Conservation (phyloP, 2,888 invertebrate species). For the Volucella inanis region DNA sequence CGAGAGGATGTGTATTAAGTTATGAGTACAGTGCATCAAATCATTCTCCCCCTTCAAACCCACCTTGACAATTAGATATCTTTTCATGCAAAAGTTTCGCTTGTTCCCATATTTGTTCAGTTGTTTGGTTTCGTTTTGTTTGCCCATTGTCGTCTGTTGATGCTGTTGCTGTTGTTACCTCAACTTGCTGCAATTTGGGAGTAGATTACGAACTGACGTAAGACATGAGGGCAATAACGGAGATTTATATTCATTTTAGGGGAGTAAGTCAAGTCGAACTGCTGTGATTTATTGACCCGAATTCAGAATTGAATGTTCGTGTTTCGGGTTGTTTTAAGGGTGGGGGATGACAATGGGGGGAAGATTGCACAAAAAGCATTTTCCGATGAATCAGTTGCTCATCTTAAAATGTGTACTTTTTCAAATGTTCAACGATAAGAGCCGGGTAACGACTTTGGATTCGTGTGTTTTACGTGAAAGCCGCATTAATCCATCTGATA, state of each 20-base stretch:
- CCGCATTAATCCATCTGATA: constrained; percentile 14
- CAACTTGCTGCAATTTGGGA: constrained; percentile 55
- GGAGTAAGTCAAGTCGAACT: neutral
- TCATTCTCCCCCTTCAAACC: constrained; percentile 35
- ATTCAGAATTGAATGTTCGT: constrained; percentile 65
- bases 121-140: constrained; percentile 38
- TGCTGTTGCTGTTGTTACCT: constrained; percentile 25
- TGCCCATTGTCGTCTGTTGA: constrained; percentile 17
- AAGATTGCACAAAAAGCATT: constrained; percentile 5
- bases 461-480: constrained; percentile 34
- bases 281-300: constrained; percentile 66
- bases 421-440: constrained; percentile 47
- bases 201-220: constrained; percentile 19
- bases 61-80: constrained; percentile 68
- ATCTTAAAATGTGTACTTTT: constrained; percentile 44
- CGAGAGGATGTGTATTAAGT: neutral
- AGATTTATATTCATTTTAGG: constrained; percentile 1
- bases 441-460: constrained; percentile 38
- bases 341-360: neutral
- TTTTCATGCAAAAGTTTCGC: constrained; percentile 61
- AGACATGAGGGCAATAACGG: constrained; percentile 32
- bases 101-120: constrained; percentile 41
- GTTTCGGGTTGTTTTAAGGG: constrained; percentile 24
- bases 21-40: constrained; percentile 51
- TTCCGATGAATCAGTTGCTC: constrained; percentile 49